phyloP scores from a whole-genome alignment of 2,888 invertebrate genomes.

The Trissoscelio sp. region DNA sequence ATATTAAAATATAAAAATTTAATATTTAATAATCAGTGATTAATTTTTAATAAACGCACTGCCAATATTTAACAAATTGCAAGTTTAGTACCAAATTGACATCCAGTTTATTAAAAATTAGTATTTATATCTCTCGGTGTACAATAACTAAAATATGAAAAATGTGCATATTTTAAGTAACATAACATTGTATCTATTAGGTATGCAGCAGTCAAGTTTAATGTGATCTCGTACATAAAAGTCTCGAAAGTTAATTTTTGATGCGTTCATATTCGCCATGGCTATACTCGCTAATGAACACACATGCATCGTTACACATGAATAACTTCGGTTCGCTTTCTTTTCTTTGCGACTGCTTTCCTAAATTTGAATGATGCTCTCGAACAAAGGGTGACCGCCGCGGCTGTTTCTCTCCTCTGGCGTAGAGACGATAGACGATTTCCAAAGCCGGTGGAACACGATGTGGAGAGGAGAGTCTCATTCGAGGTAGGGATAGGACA shows the following conservation, averaged over 20 bases:
- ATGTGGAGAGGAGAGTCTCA: conserved; percentile 46
- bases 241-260: conserved; percentile 25
- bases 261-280: not conserved
- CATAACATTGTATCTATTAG: too few relatives aligned
- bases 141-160: too few relatives aligned
- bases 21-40: too few relatives aligned
- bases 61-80: too few relatives aligned
- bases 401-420: conserved; percentile 51
- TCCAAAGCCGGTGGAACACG: conserved; percentile 56
- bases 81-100: too few relatives aligned
- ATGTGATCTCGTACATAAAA: not conserved
- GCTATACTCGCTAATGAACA: conserved; percentile 17
- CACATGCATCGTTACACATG: conserved; percentile 18
- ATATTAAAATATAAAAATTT: too few relatives aligned
- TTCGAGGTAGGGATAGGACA: conserved; percentile 65
- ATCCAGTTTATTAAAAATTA: too few relatives aligned
- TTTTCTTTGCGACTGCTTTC: conserved; percentile 45
- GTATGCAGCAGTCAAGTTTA: not conserved
- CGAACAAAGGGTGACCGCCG: conserved; percentile 52
- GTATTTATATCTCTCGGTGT: too few relatives aligned
- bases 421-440: conserved; percentile 63
- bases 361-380: conserved; percentile 64
- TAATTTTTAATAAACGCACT: too few relatives aligned
- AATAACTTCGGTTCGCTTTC: conserved; percentile 22
- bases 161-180: too few relatives aligned